Evolutionary conservation across 1,140 invertebrate genomes (phyloP), one percentile per base, ranked within the genome.

Genomic region (Leptestheria dahalacensis): DNA sequence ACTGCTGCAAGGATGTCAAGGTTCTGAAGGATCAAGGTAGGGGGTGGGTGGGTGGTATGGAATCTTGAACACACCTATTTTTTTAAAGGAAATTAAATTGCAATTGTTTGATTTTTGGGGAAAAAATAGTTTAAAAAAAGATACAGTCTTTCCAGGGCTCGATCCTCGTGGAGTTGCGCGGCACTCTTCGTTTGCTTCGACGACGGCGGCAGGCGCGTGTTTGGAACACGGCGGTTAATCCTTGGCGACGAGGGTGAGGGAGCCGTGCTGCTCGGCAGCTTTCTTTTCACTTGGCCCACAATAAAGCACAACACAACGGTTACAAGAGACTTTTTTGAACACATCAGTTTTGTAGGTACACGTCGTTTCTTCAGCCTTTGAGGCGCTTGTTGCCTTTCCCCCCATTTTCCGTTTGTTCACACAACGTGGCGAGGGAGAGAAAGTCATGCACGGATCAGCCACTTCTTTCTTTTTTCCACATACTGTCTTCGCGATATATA

Each of bases 31-130:
- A n/a, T n/a, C n/a, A n/a, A n/a, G 33, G 33, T 41, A 41, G 15
- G 33, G 33, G 33, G 33, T 41, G 6, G 33, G n/a, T n/a, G 50
- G 24, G 18, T 25, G 28, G 50, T 25, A 26, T 25, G 28, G 18
- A 49, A 49, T 20, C 28, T 23, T 52, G 50, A 52, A 52, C 50
- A 52, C 50, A 52, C 50, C 24, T 52, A 23, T 23, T 26, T 52
- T 23, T 23, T 52, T 52, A 26, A 52, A 25, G 25, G 21, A 52
- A 52, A 49, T 49, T 49, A n/a, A n/a, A n/a, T n/a, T n/a, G n/a
- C n/a, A n/a, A n/a, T n/a, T n/a, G n/a, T n/a, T n/a, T n/a, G n/a
- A 9, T 41, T 41, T 41, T 41, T 41, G 33, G 33, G 6, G 33
- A 41, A 41, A 41, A 41, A 41, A 41, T 9, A 41, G 15, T 41